phyloP scores from a whole-genome alignment of 64 coral and sea anemone genomes.

The Stichodactyla mertensii region DNA sequence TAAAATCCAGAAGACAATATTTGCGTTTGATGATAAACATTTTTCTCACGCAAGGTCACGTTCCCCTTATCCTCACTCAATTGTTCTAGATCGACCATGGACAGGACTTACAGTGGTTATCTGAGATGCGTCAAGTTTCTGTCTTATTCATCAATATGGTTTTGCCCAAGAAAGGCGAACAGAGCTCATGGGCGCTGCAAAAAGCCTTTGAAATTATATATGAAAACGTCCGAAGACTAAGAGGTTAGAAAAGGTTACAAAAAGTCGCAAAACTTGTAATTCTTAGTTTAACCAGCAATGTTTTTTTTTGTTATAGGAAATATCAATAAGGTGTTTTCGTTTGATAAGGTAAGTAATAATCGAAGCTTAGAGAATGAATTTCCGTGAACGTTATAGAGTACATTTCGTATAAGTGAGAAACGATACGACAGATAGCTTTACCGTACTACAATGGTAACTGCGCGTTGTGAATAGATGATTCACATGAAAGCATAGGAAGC shows the following conservation, averaged over 20 bases:
- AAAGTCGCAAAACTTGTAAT: not conserved
- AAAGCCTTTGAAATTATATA: conserved; percentile 94
- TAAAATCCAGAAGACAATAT: no score
- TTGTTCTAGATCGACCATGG: conserved; percentile 82
- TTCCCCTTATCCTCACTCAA: not conserved
- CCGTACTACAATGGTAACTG: no score
- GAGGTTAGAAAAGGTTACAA: conserved; percentile 51
- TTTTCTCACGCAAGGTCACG: not conserved
- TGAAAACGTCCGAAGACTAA: conserved; percentile 60
- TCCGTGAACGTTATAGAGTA: no score
- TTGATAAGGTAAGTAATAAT: conserved; percentile 79
- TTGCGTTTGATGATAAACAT: no score
- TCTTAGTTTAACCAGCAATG: not conserved
- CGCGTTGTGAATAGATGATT: no score
- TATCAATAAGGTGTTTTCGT: conserved; percentile 95
- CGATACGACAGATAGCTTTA: no score
- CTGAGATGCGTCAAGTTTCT: conserved; percentile 94
- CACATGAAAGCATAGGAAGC: no score
- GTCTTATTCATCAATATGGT: conserved; percentile 97
- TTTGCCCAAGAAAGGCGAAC: conserved; percentile 56
- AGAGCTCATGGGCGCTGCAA: conserved; percentile 64
- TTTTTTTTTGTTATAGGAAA: conserved; percentile 55
- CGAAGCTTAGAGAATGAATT: no score
- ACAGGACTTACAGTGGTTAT: conserved; percentile 91
- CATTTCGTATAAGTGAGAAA: no score